Base-by-base conservation (phyloP, 2,797 vertebrate genomes). In the Netta rufina region DNA sequence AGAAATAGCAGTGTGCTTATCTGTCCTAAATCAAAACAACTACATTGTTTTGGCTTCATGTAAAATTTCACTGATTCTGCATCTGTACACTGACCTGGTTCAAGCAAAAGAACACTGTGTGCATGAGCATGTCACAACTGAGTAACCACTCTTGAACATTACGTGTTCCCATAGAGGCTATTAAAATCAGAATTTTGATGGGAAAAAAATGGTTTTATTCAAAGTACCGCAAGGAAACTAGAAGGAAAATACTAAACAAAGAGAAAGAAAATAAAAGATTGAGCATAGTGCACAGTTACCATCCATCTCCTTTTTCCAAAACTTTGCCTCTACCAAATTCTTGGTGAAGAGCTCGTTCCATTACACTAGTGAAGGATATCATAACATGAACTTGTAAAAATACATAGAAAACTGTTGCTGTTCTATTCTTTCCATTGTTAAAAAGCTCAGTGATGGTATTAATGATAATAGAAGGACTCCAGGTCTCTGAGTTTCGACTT, bases 1-100 rank as follows among this genome's bases (percentile, higher is more conserved):
- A 45, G 66, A 78, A 92, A 90, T 32, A 79, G 18, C 61, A 71
- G 6, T 36, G 49, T 47, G 11, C 56, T 94, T 83, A 61, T 71
- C 89, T 89, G 72, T 64, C 76, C 57, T 92, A 81, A 89, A 87
- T 91, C 53, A 79, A 79, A 95, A 90, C 39, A 89, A 22, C 32
- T 39, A 92, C 53, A 60, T 7, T 64, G 28, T 41, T 32, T 91
- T 91, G 32, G 32, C 61, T 93, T 71, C 77, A 76, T 85, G 92
- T 86, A 90, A 93, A 86, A 84, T 82, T 60, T 82, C 76, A 67
- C n/a, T 86, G 56, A 56, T 91, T 88, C 56, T 70, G 36, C 77
- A 71, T 96, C 87, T 82, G n/a, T 86, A 84, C 72, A 33, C 74
- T 38, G 24, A 45, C 73, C 79, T 79, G 43, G 53, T 93, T 78